These are phyloP conservation scores for Botia almorhae DNA, from an alignment of 2,797 vertebrate genomes.

Conservation along the genomic window DNA sequence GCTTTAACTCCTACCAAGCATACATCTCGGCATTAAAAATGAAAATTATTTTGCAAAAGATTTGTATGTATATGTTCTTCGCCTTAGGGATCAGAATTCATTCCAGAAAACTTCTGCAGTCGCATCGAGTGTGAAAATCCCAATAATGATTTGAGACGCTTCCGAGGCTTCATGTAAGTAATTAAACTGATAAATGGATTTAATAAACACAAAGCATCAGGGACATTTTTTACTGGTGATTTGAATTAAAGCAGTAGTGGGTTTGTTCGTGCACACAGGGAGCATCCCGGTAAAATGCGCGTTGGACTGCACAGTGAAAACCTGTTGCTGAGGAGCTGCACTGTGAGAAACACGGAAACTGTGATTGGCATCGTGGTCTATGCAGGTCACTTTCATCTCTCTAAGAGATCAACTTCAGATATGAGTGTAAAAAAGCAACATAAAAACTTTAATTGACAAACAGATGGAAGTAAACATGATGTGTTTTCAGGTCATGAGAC, in stretches of 20 bases:
- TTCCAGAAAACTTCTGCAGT: constrained; percentile 85
- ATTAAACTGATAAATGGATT: neutral
- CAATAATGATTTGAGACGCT: constrained; percentile 87
- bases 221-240: too few relatives aligned
- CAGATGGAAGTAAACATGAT: neutral
- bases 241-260: neutral
- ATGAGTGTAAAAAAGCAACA: neutral
- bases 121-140: constrained; percentile 92
- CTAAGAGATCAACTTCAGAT: neutral
- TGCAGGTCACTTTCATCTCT: constrained; percentile 80
- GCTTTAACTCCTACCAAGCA: neutral
- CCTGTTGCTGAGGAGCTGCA: constrained; percentile 92
- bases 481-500: constrained; percentile 89
- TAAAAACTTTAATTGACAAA: neutral
- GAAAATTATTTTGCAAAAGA: neutral
- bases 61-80: constrained; percentile 14
- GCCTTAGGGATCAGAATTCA: constrained; percentile 81
- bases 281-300: constrained; percentile 80
- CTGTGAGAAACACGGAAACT: constrained; percentile 90
- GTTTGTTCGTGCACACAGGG: constrained; percentile 70
- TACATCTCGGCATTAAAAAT: neutral
- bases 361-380: constrained; percentile 94
- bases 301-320: constrained; percentile 90
- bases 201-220: neutral
- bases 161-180: constrained; percentile 93